Evolutionary conservation across 1,140 invertebrate species (phyloP).

Genomic region (Charaxes varanes): DNA sequence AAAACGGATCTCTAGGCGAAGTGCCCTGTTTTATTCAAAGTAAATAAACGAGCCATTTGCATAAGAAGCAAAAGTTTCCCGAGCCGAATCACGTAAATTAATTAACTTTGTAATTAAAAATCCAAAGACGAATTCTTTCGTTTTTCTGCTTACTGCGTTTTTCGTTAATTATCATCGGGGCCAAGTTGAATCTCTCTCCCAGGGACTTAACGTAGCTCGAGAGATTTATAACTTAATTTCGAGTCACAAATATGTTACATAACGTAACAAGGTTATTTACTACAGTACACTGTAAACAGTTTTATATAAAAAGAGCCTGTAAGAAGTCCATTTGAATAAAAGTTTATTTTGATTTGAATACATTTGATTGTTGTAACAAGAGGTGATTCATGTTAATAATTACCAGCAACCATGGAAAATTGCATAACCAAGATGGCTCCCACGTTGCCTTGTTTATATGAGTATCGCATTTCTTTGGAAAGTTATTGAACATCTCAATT

Average conservation of each 20-base stretch:
- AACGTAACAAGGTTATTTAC: no score
- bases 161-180: constrained; percentile 52
- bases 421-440: no score
- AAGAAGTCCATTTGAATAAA: no score
- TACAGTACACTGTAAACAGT: not conserved
- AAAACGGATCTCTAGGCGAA: constrained; percentile 4
- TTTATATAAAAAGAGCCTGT: not conserved
- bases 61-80: constrained; percentile 50
- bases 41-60: constrained; percentile 45
- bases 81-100: constrained; percentile 52
- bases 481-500: no score
- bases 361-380: no score
- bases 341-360: no score
- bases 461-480: no score
- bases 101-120: constrained; percentile 61
- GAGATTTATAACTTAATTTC: not conserved
- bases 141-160: constrained; percentile 44
- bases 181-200: constrained; percentile 41
- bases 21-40: constrained; percentile 9
- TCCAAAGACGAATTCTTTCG: constrained; percentile 38
- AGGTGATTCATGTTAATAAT: no score
- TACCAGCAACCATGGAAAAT: no score
- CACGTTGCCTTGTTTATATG: no score
- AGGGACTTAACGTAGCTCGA: constrained; percentile 7
- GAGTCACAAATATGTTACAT: no score